phyloP scores from a whole-genome alignment of 2,888 invertebrate species.

The Erebia palarica region DNA sequence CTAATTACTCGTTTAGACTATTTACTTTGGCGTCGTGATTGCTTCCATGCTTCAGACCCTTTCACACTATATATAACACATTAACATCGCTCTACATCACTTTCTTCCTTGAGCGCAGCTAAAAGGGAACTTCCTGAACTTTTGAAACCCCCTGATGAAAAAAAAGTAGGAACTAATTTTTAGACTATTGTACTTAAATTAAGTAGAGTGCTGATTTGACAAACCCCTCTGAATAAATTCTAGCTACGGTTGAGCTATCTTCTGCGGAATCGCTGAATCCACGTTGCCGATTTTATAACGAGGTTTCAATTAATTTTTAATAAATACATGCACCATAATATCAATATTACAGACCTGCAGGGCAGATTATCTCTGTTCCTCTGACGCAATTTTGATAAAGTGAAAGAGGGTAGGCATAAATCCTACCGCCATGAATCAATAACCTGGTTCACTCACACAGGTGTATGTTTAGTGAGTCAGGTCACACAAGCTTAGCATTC shows the following conservation, averaged over 20 bases:
- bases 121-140: background rate
- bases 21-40: constrained; percentile 68
- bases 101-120: background rate
- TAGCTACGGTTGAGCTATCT: background rate
- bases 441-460: constrained; percentile 72
- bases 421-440: constrained; percentile 77
- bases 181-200: too few species aligned
- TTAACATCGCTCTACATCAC: constrained; percentile 7
- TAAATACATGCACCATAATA: constrained; percentile 17
- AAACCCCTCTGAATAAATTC: background rate
- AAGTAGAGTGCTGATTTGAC: background rate
- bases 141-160: too few species aligned
- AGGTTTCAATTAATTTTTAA: constrained; percentile 27
- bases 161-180: too few species aligned
- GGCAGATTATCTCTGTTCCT: constrained; percentile 61
- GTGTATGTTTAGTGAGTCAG: constrained; percentile 54
- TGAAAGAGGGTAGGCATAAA: constrained; percentile 76
- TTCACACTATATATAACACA: constrained; percentile 23
- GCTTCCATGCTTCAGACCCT: constrained; percentile 54
- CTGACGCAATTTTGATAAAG: constrained; percentile 70
- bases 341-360: constrained; percentile 28
- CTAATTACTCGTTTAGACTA: constrained; percentile 74
- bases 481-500: constrained; percentile 59
- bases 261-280: background rate
- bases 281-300: constrained; percentile 17